These are phyloP conservation scores for Rutilus rutilus DNA, from an alignment of 2,113 vertebrate genomes.

Conservation along the genomic window DNA sequence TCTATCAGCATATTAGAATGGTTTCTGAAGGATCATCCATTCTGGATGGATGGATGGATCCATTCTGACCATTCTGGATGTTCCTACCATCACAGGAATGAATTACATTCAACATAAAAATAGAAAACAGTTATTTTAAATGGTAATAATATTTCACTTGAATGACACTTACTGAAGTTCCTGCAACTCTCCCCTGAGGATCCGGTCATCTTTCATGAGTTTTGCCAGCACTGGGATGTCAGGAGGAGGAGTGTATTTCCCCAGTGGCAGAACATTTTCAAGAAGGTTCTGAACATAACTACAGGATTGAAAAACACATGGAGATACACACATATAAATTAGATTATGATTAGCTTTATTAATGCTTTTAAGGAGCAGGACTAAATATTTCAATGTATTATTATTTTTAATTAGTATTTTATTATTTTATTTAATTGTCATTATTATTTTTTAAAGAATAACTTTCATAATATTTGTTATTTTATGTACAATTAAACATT, in stretches of 20 bases:
- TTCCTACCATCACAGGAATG: background rate
- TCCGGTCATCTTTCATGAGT: slow-evolving; percentile 47
- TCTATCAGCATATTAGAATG: background rate
- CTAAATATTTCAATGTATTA: background rate
- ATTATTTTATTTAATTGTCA: background rate
- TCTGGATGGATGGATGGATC: too few species aligned
- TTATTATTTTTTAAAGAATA: background rate
- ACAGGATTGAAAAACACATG: background rate
- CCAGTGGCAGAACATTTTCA: background rate
- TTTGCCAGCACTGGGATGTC: slow-evolving; percentile 55
- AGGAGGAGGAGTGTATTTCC: background rate
- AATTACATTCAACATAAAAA: background rate
- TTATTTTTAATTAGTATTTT: background rate
- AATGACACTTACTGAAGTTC: slow-evolving; percentile 37
- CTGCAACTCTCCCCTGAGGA: background rate
- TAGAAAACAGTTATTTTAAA: background rate
- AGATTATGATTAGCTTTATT: too few species aligned
- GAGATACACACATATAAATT: background rate
- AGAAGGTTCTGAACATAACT: slow-evolving; percentile 57
- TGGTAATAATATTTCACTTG: background rate
- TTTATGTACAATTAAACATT: too few species aligned
- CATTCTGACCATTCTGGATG: too few species aligned
- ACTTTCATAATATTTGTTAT: too few species aligned
- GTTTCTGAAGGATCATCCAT: background rate
- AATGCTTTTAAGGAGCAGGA: background rate